Base-by-base conservation (phyloP, 2,113 vertebrate genomes). In the Macrotus californicus region DNA sequence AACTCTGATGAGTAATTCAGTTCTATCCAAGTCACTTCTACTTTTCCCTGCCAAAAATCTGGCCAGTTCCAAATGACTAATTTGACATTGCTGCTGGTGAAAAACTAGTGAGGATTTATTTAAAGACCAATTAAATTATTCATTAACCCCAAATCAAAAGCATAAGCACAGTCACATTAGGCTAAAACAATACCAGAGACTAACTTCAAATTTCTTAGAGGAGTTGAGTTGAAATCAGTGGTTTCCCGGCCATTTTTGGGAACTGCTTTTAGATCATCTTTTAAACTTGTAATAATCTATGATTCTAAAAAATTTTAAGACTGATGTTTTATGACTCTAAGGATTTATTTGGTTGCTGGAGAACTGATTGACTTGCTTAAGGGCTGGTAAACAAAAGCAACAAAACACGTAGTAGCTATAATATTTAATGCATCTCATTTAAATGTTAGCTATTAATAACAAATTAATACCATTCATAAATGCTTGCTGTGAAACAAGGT, bases 221-320 rank as follows among this genome's bases (percentile, higher is more conserved):
- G 41, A 69, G 9, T 26, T 73, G 36, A 61, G 4, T 70, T 93
- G 39, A 64, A 64, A 85, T 9, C 5, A 21, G 6, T 67, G 4
- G 7, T 77, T 82, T 72, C 29, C 9, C 79, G 34, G 59, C 3
- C 12, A 59, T 26, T 83, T 46, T 43, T 18, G 46, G 54, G 14
- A 87, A 52, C 14, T 34, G 46, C 19, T 50, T 56, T 82, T n/a
- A 91, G 50, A 48, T 82, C 29, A 19, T 22, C 19, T 69, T 90
- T 18, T 5, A 87, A 92, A 80, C 3, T 67, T 92, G 16, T 19
- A 50, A 4, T 54, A 39, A 4, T 54, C 48, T 50, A 54, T 77
- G 14, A 86, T 22, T 36, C 18, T 36, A 94, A 92, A 92, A 50
- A 94, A 83, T 90, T 90, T 93, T 50, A 87, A 90, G 67, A 87